Evolutionary conservation across 2,797 vertebrate genomes (phyloP).

Genomic region (Eidolon dupreanum): DNA sequence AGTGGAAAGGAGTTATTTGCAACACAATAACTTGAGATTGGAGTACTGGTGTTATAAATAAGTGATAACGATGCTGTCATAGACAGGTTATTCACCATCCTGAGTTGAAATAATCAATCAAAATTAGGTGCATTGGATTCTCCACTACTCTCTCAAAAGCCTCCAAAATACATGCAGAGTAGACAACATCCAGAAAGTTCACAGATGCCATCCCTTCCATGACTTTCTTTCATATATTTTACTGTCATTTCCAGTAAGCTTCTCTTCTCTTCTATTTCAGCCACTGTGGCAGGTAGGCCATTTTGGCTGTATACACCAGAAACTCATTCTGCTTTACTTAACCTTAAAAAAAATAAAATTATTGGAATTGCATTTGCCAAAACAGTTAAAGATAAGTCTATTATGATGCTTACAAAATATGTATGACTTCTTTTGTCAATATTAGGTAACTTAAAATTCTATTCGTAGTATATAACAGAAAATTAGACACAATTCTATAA

Average conservation of each 20-base stretch:
- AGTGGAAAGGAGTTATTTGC: background rate
- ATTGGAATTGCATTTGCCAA: background rate
- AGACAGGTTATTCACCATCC: background rate
- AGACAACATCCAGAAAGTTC: background rate
- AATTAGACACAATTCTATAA: background rate
- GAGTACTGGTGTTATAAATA: background rate
- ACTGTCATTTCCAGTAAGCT: background rate
- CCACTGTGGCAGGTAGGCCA: background rate
- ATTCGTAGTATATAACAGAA: background rate
- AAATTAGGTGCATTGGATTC: background rate
- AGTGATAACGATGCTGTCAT: background rate
- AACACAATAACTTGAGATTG: background rate
- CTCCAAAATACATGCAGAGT: background rate
- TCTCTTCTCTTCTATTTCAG: background rate
- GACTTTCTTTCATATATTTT: background rate
- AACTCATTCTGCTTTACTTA: background rate
- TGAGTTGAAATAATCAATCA: background rate
- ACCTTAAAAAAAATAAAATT: background rate
- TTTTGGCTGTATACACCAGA: background rate
- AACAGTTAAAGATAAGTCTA: background rate
- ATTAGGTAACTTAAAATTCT: background rate
- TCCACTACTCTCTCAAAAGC: background rate
- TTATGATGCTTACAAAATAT: background rate
- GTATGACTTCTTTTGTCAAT: background rate
- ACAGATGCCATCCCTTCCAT: fast-evolving